Percentiles rank a stretch among this genome's conserved stretches.
Conservation (phyloP, 2,888 invertebrate genomes). For the Chloromyia formosa region DNA sequence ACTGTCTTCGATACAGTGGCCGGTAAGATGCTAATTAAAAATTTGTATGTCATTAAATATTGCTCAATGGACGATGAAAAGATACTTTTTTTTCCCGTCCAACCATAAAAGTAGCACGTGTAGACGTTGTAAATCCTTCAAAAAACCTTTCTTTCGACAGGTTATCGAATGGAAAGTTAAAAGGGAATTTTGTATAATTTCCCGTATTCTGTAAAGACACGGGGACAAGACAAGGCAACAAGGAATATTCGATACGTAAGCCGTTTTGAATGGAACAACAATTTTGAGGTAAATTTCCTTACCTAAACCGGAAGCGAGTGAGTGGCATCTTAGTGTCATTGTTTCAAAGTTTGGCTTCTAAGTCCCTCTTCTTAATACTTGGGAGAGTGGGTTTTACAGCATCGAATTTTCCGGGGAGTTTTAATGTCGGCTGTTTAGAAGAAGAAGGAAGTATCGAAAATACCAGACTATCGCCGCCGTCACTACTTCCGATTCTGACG, state of each 20-base stretch:
- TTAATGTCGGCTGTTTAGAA: no score
- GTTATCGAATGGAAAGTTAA: neutral
- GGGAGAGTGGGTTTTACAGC: no score
- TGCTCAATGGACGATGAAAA: no score
- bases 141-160: constrained; percentile 8
- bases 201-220: neutral
- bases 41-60: no score
- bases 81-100: no score
- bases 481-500: no score
- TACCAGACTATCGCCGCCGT: no score
- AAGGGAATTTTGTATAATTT: constrained; percentile 35
- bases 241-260: neutral
- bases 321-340: neutral
- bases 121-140: constrained; percentile 16
- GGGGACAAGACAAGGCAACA: neutral
- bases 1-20: no score
- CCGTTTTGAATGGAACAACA: neutral
- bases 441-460: no score
- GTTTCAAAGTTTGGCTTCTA: neutral
- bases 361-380: neutral
- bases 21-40: no score
- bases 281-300: constrained; percentile 17
- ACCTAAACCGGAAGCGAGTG: no score
- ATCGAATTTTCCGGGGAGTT: no score
- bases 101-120: neutral